A percentile compares a stretch with the other conserved stretches of the same genome.
Evolutionary conservation across 2,797 vertebrate species (phyloP).

Genomic region (Chaetophractus vellerosus): DNA sequence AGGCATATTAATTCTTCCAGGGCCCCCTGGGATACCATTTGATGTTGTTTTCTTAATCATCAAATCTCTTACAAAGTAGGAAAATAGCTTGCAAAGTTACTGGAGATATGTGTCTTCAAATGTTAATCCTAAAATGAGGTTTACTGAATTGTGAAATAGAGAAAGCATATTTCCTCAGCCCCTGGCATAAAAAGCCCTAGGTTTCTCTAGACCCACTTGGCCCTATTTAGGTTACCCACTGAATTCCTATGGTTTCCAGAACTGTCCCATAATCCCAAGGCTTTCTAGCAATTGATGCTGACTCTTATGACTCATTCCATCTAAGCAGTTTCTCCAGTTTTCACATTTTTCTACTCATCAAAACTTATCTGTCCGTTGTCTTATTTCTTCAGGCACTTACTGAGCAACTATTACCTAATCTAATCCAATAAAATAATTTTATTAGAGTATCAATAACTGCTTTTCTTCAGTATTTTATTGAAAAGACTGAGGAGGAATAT

Average conservation of each 20-base stretch:
- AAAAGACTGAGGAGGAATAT: slow-evolving; percentile 18
- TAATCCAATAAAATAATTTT: slow-evolving; percentile 20
- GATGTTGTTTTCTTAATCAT: background rate
- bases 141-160: slow-evolving; percentile 24
- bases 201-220: slow-evolving; percentile 49
- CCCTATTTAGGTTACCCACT: background rate
- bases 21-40: background rate
- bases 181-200: background rate
- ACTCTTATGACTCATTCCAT: background rate
- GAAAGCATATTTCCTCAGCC: slow-evolving; percentile 37
- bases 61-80: slow-evolving; percentile 8
- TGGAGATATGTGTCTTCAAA: background rate
- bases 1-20: background rate
- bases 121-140: background rate
- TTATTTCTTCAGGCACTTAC: background rate
- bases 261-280: background rate
- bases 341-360: background rate
- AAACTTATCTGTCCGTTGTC: background rate
- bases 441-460: background rate
- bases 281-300: background rate
- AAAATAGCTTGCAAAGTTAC: background rate
- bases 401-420: background rate
- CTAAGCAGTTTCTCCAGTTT: background rate
- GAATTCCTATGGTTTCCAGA: slow-evolving; percentile 12
- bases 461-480: slow-evolving; percentile 30